Evolutionary conservation across 2,113 vertebrate species (phyloP).

Genomic region (Anas platyrhynchos): DNA sequence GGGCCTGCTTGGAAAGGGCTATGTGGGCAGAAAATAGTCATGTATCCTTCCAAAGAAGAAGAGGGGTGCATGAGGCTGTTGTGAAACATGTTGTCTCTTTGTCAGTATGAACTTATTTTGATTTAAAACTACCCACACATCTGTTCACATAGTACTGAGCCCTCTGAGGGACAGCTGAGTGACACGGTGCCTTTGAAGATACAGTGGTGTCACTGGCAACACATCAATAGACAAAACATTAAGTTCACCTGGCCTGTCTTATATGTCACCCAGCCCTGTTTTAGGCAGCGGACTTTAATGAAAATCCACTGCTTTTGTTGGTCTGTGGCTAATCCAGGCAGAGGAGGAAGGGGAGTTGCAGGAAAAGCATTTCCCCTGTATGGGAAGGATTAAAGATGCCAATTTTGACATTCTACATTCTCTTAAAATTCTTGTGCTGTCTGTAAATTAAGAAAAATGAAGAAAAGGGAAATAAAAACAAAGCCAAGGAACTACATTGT

Average conservation of each 20-base stretch:
- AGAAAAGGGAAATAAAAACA: not conserved
- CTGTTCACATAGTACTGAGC: not conserved
- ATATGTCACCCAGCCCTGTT: not conserved
- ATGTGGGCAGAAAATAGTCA: rapidly evolving
- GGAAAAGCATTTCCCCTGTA: conserved; percentile 5
- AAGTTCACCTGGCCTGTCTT: conserved; percentile 62
- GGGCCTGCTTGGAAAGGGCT: not conserved
- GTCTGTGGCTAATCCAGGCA: conserved; percentile 22
- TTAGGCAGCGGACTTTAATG: not conserved
- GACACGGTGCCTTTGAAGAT: conserved; percentile 34
- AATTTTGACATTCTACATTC: conserved; percentile 50
- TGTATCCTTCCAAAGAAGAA: not conserved
- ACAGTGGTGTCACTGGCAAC: not conserved
- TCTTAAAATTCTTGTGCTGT: conserved; percentile 62
- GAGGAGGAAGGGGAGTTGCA: conserved; percentile 4
- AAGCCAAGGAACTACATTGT: not conserved
- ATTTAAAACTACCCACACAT: not conserved
- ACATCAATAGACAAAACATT: conserved; percentile 66
- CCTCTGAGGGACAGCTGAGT: not conserved
- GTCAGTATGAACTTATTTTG: not conserved
- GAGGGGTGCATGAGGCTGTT: rapidly evolving
- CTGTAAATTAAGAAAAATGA: not conserved
- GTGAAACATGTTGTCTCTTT: not conserved
- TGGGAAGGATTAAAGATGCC: conserved; percentile 66
- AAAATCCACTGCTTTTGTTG: conserved; percentile 68